Evolutionary conservation across 2,888 invertebrate genomes (phyloP), one percentile per base, ranked within the genome.

Genomic region (Portevinia maculata): DNA sequence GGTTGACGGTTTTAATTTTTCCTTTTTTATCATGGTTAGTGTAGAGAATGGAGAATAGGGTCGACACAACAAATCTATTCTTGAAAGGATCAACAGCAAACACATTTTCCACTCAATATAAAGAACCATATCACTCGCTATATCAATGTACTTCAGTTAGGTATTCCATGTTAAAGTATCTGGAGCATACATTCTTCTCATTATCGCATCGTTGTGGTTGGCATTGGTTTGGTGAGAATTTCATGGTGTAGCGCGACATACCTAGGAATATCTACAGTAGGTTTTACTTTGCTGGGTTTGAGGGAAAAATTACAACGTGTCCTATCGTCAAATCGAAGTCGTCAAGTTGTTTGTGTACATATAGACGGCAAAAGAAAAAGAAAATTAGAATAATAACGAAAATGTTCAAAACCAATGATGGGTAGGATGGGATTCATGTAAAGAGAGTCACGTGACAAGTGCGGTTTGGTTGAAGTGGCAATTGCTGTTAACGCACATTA

Each of bases 251-350:
- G 15, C 67, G 55, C 32, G n/a, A 9, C 17, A 41, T 21, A 4
- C 5, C 46, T 17, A 21, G 9, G 17, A 52, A 7, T 41, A 44
- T 6, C 62, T 65, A 24, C 24, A 5, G 24, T 24, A 5, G 24
- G 3, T 24, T 24, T 5, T 24, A 24, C n/a, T n/a, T n/a, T n/a
- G n/a, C n/a, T n/a, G n/a, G n/a, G n/a, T n/a, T n/a, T n/a, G n/a
- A 24, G 75, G 59, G 48, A 60, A 85, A 88, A 87, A 88, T 89
- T 88, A 87, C 88, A 89, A 88, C 89, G 89, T 89, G 89, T 87
- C 88, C 87, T 89, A 89, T 89, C 89, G 86, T 84, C 78, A 86
- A 88, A 89, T 89, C 88, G 88, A 48, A 62, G 24, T 32, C 46
- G 9, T 46, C 34, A 53, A 37, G 30, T 48, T 53, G 48, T 69